A percentile compares a stretch with the other conserved stretches of the same genome.
Conservation (phyloP, 2,113 vertebrate genomes). For the Silurus asotus region DNA sequence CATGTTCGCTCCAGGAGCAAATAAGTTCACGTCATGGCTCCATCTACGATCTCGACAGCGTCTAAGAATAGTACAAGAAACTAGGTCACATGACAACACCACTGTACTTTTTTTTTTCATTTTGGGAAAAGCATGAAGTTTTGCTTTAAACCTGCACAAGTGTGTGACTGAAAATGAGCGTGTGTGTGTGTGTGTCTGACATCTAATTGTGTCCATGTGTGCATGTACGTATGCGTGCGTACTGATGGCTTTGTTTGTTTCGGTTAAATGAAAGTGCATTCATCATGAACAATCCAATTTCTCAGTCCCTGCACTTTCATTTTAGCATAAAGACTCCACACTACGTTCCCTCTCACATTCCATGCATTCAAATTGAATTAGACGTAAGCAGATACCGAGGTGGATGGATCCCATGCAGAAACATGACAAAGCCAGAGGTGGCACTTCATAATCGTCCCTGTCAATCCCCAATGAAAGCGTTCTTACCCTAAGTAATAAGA, state of each 20-base stretch:
- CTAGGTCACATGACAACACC: neutral
- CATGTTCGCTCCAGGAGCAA: neutral
- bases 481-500: constrained; percentile 17
- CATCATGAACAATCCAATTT: neutral
- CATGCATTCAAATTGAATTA: constrained; percentile 21
- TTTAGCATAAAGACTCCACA: neutral
- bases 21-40: neutral
- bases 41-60: neutral
- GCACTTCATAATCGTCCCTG: neutral
- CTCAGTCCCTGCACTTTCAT: neutral
- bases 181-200: constrained; percentile 1
- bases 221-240: constrained; percentile 7
- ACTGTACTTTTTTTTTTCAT: constrained; percentile 50
- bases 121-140: constrained; percentile 48
- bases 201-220: constrained; percentile 6
- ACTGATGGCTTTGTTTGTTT: constrained; percentile 18
- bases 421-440: constrained; percentile 6
- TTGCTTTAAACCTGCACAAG: constrained; percentile 51
- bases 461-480: neutral
- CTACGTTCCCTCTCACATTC: neutral
- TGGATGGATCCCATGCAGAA: neutral
- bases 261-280: neutral
- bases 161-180: neutral
- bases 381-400: neutral
- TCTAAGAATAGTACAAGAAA: neutral